phyloP scores from a whole-genome alignment of 2,888 invertebrate genomes.

The Cantharis nigra region DNA sequence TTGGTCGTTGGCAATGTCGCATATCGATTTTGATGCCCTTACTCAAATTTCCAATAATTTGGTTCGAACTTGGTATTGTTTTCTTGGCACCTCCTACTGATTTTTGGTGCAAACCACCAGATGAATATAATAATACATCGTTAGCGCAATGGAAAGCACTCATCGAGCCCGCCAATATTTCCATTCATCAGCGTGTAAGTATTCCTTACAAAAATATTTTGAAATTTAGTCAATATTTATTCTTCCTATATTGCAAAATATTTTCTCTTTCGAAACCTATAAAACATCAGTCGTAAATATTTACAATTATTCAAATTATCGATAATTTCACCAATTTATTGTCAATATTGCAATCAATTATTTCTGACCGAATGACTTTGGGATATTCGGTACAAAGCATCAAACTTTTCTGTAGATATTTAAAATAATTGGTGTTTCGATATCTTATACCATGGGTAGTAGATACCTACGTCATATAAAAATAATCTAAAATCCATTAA shows the following conservation, averaged over 20 bases:
- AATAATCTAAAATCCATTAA: neutral
- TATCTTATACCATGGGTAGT: no score
- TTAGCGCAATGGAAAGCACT: slow-evolving; percentile 58
- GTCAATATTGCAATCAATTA: no score
- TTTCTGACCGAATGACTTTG: neutral
- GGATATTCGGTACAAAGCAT: neutral
- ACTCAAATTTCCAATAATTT: slow-evolving; percentile 63
- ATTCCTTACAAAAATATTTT: neutral
- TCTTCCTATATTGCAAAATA: neutral
- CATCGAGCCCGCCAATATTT: slow-evolving; percentile 31
- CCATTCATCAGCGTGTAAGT: neutral
- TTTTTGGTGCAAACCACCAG: slow-evolving; percentile 60
- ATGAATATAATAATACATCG: slow-evolving; percentile 39
- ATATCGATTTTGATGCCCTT: slow-evolving; percentile 62
- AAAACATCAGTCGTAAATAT: neutral
- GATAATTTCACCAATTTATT: neutral
- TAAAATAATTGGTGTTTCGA: no score
- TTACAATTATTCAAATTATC: neutral
- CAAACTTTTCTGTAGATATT: no score
- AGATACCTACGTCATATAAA: neutral
- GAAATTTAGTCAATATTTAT: neutral
- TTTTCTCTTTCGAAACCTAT: neutral
- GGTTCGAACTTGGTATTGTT: slow-evolving; percentile 66
- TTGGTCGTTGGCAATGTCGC: slow-evolving; percentile 64
- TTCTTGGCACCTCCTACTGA: slow-evolving; percentile 65